Conservation (phyloP, 2,888 invertebrate species). For the Rhopalosiphum nymphaeae region DNA sequence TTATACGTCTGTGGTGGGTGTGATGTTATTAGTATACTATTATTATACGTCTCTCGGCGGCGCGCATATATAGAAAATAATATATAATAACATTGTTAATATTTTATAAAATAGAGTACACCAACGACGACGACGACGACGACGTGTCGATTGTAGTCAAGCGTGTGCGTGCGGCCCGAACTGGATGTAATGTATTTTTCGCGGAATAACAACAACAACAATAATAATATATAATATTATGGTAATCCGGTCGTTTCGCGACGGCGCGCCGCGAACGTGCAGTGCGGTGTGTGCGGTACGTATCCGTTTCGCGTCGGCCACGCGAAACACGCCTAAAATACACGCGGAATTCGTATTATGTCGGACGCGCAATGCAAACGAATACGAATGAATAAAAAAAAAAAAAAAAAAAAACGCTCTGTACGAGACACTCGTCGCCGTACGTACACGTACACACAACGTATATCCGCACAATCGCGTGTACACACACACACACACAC, state of each 20-base stretch:
- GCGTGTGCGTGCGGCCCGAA: neutral
- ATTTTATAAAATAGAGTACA: neutral
- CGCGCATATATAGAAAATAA: no score
- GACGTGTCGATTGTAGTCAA: neutral
- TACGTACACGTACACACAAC: neutral
- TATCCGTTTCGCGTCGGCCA: conserved; percentile 35
- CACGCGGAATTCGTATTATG: conserved; percentile 34
- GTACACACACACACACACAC: neutral
- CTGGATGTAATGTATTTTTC: neutral
- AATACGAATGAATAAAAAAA: no score
- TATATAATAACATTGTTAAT: no score
- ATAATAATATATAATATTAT: neutral
- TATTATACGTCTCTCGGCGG: no score
- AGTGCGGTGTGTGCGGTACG: neutral
- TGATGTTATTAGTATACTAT: no score
- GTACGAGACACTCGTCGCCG: neutral
- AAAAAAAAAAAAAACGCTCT: neutral
- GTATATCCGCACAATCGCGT: neutral
- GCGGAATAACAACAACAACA: conserved; percentile 3
- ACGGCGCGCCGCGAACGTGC: neutral
- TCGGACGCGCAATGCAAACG: neutral
- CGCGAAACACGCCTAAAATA: conserved; percentile 48
- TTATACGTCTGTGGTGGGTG: no score
- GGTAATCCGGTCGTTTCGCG: conserved; percentile 35
- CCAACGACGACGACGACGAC: neutral